Evolutionary conservation across 2,888 invertebrate species (phyloP), one percentile per base, ranked within the genome.

Genomic region (Cinara cedri): DNA sequence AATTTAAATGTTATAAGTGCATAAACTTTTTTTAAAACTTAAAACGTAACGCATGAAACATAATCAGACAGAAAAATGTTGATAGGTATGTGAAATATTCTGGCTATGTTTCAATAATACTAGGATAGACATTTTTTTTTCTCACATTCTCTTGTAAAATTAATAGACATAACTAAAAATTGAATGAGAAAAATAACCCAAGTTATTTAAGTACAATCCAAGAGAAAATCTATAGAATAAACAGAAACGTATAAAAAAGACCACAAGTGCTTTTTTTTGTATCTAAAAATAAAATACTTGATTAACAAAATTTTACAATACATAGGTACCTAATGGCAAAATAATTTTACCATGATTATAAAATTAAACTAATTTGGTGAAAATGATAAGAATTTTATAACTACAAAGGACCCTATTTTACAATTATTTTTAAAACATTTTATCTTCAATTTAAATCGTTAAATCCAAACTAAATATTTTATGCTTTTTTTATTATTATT

Each of bases 31-130:
- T n/a, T n/a, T n/a, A 10, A 71, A 34, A 44, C 9, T 44, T 21
- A 14, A 65, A 21, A 46, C 21, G 46, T 21, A 1, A 14, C 26
- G 49, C n/a, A n/a, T 68, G 49, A 49, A 68, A 49, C n/a, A 49
- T 19, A 49, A 68, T 68, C 11, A 57, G 57, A 72, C 55, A 46
- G n/a, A n/a, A 10, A 72, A 57, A 72, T 57, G 44, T 72, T 44
- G 21, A 24, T 57, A 57, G 71, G 57, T 44, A 57, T 21, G 16
- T 13, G 14, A 55, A 42, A 44, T 55, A 71, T 55, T 57, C 24
- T 72, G 71, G 71, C 71, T 8, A 11, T n/a, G 24, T 57, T 72
- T 44, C 57, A 72, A 46, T n/a, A 44, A 46, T 24, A 34, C n/a
- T 13, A 34, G 34, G 13, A 68, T 46, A 6, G 6, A 6, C 6